Evolutionary conservation across 2,888 invertebrate genomes (phyloP), one percentile per base, ranked within the genome.

Genomic region (Celastrina argiolus): DNA sequence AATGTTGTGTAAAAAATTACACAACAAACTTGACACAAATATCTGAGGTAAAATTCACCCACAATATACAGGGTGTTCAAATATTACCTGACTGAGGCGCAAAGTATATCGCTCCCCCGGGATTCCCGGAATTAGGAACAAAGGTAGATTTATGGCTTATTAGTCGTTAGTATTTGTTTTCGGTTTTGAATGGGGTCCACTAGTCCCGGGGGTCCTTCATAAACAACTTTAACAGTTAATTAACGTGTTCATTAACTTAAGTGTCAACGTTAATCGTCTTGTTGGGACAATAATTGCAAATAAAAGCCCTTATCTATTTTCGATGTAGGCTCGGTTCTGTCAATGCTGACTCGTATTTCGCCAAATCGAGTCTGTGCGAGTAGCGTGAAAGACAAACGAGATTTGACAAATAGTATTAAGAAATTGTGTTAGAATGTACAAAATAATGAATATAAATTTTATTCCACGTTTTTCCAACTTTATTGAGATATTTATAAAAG

Each of bases 191-290:
- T 39, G 36, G 61, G 34, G 61, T 16, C 22, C 51, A 16, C 26
- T 12, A 5, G 12, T 10, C 22, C 51, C 51, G 14, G 3, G 51
- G 51, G 51, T 18, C 51, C 26, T 22, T 26, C 51, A 22, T 51
- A 51, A 51, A 51, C 51, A 51, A 51, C 51, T 51, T 64, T 64
- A 18, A 64, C 64, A 51, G 22, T 36, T 64, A 64, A 64, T 64
- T 51, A 51, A 26, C 22, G 22, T 18, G 45, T 45, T 26, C 51
- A 14, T 51, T 26, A 51, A 51, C 26, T 12, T 26, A 51, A 51
- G 51, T 51, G 18, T 3, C 16, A 10, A 45, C 45, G 22, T 51
- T 51, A 51, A 22, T 36, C 12, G 36, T 36, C 36, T 36, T 51
- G 4, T 51, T 45, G 18, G 18, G 45, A 45, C 4, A 6, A 10